These are phyloP conservation scores for Ferrisia virgata DNA, from an alignment of 2,888 invertebrate species.

Conservation along the genomic window DNA sequence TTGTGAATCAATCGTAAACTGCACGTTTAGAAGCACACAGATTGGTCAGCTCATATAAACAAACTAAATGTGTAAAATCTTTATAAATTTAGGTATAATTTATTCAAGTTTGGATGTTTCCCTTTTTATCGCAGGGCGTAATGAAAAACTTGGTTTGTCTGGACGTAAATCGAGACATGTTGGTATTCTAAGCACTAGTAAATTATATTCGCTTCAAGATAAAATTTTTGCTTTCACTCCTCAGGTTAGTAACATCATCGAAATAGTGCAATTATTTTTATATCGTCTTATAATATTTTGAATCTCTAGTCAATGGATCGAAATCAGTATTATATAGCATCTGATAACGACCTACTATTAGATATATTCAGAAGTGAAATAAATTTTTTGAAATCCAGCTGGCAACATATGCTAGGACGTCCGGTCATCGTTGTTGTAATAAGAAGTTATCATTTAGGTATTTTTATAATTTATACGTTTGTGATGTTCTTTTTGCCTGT, in stretches of 20 bases:
- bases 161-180: constrained; percentile 94
- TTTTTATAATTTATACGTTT: no score
- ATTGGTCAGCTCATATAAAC: no score
- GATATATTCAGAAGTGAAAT: constrained; percentile 96
- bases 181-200: constrained; percentile 96
- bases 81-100: no score
- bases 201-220: constrained; percentile 92
- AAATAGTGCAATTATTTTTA: constrained; percentile 22
- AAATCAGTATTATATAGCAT: constrained; percentile 96
- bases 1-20: no score
- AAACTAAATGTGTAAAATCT: no score
- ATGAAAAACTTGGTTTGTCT: constrained; percentile 87
- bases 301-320: constrained; percentile 85
- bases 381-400: constrained; percentile 95
- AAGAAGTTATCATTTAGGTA: constrained; percentile 88
- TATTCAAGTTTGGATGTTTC: no score
- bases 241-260: constrained; percentile 65
- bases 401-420: constrained; percentile 96
- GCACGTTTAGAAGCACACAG: no score
- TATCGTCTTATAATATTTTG: constrained; percentile 40
- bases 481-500: background rate
- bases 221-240: constrained; percentile 98
- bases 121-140: constrained; percentile 69
- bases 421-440: constrained; percentile 89
- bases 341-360: constrained; percentile 95